Percentiles rank a stretch among this genome's conserved stretches.
Evolutionary conservation across 2,888 invertebrate species (phyloP).

Genomic region (Entomobrya multifasciata): DNA sequence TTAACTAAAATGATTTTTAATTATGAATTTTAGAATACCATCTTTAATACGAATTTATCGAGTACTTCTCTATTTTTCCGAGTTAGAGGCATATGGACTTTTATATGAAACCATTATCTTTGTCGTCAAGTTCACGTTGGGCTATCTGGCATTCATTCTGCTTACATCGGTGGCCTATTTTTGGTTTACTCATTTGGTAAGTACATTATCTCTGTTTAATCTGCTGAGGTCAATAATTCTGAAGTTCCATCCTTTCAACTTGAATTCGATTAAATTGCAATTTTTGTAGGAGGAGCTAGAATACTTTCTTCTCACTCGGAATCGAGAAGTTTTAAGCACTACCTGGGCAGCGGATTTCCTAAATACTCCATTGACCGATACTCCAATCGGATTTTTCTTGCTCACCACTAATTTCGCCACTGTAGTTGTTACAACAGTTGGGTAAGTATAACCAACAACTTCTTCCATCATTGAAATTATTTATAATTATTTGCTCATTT

Average conservation of each 20-base stretch:
- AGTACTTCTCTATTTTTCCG: not conserved
- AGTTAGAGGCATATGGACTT: conserved; percentile 3
- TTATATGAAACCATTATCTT: conserved; percentile 49
- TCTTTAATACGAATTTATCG: conserved; percentile 26
- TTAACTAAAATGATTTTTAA: not conserved
- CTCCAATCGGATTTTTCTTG: conserved; percentile 47
- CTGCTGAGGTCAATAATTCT: too few species aligned
- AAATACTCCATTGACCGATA: conserved; percentile 32
- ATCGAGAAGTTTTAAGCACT: conserved; percentile 15
- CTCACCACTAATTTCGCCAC: conserved; percentile 59
- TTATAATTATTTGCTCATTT: not conserved
- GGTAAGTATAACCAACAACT: conserved; percentile 31
- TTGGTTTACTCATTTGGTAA: conserved; percentile 47
- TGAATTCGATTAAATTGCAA: too few species aligned
- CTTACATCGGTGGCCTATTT: conserved; percentile 31
- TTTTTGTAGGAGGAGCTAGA: conserved; percentile 28
- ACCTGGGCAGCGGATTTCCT: conserved; percentile 34
- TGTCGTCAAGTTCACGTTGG: conserved; percentile 22
- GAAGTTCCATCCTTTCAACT: too few species aligned
- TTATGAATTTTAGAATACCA: conserved; percentile 8
- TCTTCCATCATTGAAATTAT: not conserved
- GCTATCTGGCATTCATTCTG: conserved; percentile 43
- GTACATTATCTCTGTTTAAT: not conserved
- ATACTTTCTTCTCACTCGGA: conserved; percentile 32
- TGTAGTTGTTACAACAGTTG: conserved; percentile 71